These are phyloP conservation scores for Axea sp. DNA, from an alignment of 2,888 invertebrate species.

Conservation along the genomic window DNA sequence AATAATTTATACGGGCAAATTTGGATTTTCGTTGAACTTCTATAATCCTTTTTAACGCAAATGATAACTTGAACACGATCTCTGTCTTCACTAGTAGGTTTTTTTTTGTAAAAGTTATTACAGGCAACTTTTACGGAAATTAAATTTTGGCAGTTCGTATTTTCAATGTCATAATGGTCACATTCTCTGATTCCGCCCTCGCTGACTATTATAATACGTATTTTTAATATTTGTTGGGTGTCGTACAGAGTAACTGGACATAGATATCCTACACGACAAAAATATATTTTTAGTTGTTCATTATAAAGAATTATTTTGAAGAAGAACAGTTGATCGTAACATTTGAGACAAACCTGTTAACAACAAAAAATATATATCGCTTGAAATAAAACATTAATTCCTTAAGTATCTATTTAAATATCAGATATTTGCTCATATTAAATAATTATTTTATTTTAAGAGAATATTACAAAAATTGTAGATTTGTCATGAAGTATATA, in stretches of 20 bases:
- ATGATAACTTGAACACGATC: conserved; percentile 2
- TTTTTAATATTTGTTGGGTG: not conserved
- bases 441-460: too few species aligned
- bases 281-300: conserved; percentile 59
- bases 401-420: too few species aligned
- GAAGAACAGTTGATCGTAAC: conserved; percentile 65
- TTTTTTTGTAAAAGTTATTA: conserved; percentile 8
- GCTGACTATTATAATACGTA: not conserved
- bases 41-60: conserved; percentile 5
- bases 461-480: too few species aligned
- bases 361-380: too few species aligned
- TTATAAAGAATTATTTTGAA: conserved; percentile 59
- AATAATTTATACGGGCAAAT: not conserved
- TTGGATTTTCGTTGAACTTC: conserved; percentile 3
- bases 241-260: not conserved
- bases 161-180: not conserved
- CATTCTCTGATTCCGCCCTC: not conserved
- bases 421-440: too few species aligned
- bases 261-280: conserved; percentile 60
- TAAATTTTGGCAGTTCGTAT: not conserved
- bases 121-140: not conserved
- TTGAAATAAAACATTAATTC: too few species aligned
- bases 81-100: too few species aligned
- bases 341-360: conserved; percentile 65
- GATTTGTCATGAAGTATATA: too few species aligned